A percentile compares a stretch with the other conserved stretches of the same genome.
Conservation (phyloP, 64 coral and sea anemone genomes). For the Stichodactyla helianthus region DNA sequence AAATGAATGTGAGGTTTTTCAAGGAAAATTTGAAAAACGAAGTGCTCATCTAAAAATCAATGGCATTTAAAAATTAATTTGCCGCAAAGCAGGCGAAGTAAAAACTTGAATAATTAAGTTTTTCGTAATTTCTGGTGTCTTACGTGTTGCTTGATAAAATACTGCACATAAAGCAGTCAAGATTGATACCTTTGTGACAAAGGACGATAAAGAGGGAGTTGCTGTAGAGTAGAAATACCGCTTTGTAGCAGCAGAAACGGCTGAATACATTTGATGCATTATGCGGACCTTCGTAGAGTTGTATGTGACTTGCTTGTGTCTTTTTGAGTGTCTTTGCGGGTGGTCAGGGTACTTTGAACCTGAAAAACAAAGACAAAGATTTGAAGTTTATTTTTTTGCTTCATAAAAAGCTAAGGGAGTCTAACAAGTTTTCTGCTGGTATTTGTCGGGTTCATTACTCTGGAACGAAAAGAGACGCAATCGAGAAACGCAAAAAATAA, state of each 20-base stretch:
- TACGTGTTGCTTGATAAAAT: neutral
- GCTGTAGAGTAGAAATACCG: neutral
- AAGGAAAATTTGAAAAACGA: neutral
- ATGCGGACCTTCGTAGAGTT: neutral
- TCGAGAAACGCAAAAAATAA: too few relatives aligned
- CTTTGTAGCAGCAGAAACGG: neutral
- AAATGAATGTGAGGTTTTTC: neutral
- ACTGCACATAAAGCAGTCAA: neutral
- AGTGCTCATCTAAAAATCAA: neutral
- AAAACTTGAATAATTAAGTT: conserved; percentile 4
- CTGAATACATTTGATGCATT: neutral
- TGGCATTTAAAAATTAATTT: neutral
- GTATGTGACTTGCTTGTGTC: neutral
- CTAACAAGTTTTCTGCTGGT: neutral
- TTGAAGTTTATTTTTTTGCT: neutral
- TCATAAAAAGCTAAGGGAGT: neutral
- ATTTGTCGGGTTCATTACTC: too few relatives aligned
- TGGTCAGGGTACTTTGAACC: neutral
- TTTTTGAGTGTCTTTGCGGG: neutral
- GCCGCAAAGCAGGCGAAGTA: neutral
- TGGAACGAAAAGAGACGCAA: neutral
- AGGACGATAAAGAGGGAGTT: neutral
- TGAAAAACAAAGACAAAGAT: conserved; percentile 1
- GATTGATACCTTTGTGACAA: neutral
- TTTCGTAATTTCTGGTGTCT: neutral